Conservation (phyloP, 2,113 vertebrate species). For the Lampris incognitus region DNA sequence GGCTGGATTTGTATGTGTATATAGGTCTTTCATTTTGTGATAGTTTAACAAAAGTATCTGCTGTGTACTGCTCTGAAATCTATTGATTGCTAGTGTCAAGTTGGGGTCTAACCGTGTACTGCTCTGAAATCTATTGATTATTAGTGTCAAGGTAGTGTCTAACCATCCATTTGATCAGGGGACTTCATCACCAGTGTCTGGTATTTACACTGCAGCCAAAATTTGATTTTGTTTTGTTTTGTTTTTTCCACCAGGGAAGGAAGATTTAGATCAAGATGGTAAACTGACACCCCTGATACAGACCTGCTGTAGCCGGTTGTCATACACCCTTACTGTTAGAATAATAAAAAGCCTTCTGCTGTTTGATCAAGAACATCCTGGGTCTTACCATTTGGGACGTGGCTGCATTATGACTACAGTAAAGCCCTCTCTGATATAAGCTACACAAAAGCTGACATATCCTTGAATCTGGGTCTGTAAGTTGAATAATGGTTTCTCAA, state of each 20-base stretch:
- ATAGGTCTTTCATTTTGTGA: conserved; percentile 23
- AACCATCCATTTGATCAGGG: conserved; percentile 11
- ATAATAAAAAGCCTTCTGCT: conserved; percentile 47
- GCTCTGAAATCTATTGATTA: not conserved
- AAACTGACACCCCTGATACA: conserved; percentile 19
- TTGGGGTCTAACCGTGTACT: conserved; percentile 20
- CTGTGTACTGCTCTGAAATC: conserved; percentile 19
- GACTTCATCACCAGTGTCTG: not conserved
- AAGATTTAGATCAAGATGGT: not conserved
- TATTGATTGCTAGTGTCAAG: not conserved
- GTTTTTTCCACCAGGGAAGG: conserved; percentile 15
- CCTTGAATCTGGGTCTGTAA: not conserved
- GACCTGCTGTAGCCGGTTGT: not conserved
- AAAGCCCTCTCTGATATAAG: conserved; percentile 6
- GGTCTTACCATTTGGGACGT: conserved; percentile 52
- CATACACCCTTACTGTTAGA: not conserved
- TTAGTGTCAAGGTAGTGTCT: conserved; percentile 39
- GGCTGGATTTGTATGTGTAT: not conserved
- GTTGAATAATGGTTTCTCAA: not conserved
- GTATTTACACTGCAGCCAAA: conserved; percentile 25
- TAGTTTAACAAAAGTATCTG: conserved; percentile 31
- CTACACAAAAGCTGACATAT: not conserved
- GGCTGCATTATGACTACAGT: conserved; percentile 7
- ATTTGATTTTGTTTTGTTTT: conserved; percentile 26
- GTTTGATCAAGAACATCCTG: conserved; percentile 61